Evolutionary conservation across 2,797 vertebrate species (phyloP).

Genomic region (Dromococcyx pavoninus): DNA sequence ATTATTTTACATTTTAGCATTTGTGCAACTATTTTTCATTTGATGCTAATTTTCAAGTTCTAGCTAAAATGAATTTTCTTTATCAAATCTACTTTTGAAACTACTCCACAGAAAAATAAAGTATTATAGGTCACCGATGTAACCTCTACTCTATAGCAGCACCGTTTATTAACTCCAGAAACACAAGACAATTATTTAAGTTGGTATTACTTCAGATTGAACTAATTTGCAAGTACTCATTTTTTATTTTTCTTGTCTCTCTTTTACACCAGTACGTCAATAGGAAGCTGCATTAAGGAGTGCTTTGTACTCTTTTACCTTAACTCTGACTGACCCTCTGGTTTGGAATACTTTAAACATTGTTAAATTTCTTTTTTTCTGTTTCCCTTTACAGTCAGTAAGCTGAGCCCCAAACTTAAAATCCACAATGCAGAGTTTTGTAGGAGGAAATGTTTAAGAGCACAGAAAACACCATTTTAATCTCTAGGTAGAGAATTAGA

Average conservation of each 20-base stretch:
- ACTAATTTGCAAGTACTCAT: conserved; percentile 22
- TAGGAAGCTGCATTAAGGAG: not conserved
- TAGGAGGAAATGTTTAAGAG: not conserved
- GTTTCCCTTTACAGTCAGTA: not conserved
- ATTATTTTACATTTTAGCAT: not conserved
- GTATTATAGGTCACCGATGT: not conserved
- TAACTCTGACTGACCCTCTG: not conserved
- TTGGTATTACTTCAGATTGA: conserved; percentile 24
- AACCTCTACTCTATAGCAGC: not conserved
- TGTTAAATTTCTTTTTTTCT: not conserved
- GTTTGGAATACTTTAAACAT: not conserved
- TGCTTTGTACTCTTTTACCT: not conserved
- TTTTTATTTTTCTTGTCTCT: conserved; percentile 23
- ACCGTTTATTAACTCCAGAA: conserved; percentile 7
- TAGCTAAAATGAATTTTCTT: not conserved
- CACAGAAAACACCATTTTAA: not conserved
- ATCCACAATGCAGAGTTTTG: not conserved
- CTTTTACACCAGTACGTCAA: not conserved
- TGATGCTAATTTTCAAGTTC: not conserved
- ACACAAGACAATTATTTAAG: conserved; percentile 26
- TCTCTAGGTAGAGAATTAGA: not conserved
- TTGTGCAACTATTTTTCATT: not conserved
- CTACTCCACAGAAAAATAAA: not conserved
- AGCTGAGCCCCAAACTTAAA: not conserved
- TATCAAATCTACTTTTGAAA: not conserved